Conservation (phyloP, 2,888 invertebrate genomes). For the Rhorus exstirpatorius region DNA sequence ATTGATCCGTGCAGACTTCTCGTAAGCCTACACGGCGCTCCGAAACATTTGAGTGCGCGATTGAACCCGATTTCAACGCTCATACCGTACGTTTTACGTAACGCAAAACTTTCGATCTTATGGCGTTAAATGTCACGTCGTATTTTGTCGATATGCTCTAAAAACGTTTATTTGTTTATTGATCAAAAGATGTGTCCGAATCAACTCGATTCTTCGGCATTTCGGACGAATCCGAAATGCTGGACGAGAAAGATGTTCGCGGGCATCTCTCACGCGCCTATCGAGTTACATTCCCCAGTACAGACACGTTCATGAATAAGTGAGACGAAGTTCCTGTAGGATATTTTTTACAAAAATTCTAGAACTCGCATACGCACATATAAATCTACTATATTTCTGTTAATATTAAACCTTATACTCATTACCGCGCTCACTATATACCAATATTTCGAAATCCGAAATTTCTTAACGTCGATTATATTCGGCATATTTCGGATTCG, state of each 20-base stretch:
- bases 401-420: too few relatives aligned
- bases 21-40: background rate
- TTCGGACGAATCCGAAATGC: background rate
- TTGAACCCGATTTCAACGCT: background rate
- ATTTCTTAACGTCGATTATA: background rate
- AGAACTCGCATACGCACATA: background rate
- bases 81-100: background rate
- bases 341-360: constrained; percentile 13
- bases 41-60: too few relatives aligned
- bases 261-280: background rate
- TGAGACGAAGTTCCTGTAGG: constrained; percentile 32
- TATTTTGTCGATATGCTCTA: too few relatives aligned
- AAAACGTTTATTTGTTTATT: too few relatives aligned
- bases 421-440: too few relatives aligned
- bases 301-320: constrained; percentile 45
- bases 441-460: too few relatives aligned
- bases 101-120: background rate
- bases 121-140: too few relatives aligned
- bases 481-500: too few relatives aligned
- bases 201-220: too few relatives aligned
- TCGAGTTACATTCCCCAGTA: background rate
- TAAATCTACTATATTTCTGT: too few relatives aligned
- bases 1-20: constrained; percentile 41
- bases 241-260: too few relatives aligned
- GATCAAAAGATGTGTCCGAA: too few relatives aligned